A percentile compares a stretch with the other conserved stretches of the same genome.
phyloP scores from a whole-genome alignment of 2,888 invertebrate genomes.

The Chrysolina americana region DNA sequence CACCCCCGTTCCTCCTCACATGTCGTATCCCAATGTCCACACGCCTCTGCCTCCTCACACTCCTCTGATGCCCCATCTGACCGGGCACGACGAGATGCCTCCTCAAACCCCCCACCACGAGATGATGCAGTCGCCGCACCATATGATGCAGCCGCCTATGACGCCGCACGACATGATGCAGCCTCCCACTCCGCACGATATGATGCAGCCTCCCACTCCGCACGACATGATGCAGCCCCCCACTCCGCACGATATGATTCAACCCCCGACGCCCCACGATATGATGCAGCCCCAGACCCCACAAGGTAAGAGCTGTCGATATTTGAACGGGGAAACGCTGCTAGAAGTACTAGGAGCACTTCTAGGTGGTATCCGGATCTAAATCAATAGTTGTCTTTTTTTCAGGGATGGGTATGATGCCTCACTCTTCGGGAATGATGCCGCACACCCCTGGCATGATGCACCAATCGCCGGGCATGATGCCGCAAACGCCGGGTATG shows the following conservation, averaged over 20 bases:
- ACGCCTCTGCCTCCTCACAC: conserved; percentile 35
- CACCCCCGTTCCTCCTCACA: conserved; percentile 39
- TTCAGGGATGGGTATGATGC: conserved; percentile 28
- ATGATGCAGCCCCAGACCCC: conserved; percentile 63
- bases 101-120: conserved; percentile 34
- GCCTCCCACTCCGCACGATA: conserved; percentile 27
- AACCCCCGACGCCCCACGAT: conserved; percentile 57
- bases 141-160: neutral
- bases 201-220: conserved; percentile 62
- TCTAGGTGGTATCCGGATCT: no score
- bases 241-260: conserved; percentile 54
- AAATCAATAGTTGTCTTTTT: neutral
- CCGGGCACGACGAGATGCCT: conserved; percentile 29
- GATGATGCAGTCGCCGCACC: conserved; percentile 31
- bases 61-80: conserved; percentile 17
- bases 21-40: conserved; percentile 30
- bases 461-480: conserved; percentile 20
- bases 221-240: conserved; percentile 10
- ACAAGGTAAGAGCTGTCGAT: neutral
- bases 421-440: conserved; percentile 11
- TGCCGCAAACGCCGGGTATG: conserved; percentile 29
- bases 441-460: conserved; percentile 7
- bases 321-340: no score
- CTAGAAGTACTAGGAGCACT: neutral
- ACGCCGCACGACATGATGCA: conserved; percentile 34